These are phyloP conservation scores for Ceryle rudis DNA, from an alignment of 2,797 vertebrate species.

Conservation along the genomic window DNA sequence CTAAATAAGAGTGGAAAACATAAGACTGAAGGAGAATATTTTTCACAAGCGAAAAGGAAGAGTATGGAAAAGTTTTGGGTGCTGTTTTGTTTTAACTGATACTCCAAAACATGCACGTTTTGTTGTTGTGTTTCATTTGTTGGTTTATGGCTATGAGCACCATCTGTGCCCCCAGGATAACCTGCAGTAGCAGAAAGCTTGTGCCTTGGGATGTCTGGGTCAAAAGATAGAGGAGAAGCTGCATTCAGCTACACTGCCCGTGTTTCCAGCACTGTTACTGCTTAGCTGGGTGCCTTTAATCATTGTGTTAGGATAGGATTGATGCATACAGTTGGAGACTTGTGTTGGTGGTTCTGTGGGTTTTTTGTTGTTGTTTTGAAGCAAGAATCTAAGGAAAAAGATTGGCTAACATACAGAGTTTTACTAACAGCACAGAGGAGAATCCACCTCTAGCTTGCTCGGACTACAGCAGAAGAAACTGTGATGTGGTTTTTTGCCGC, in stretches of 20 bases:
- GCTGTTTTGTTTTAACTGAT: background rate
- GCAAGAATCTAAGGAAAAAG: background rate
- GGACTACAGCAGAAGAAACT: background rate
- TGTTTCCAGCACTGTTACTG: background rate
- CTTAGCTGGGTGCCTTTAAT: background rate
- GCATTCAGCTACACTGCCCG: background rate
- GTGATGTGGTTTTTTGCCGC: background rate
- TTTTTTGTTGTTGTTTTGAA: background rate
- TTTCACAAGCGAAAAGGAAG: background rate
- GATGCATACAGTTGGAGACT: background rate
- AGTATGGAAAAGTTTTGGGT: background rate
- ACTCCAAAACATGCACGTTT: background rate
- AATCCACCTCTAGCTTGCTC: background rate
- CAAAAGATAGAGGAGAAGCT: background rate
- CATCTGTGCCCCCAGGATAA: background rate
- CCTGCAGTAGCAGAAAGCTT: background rate
- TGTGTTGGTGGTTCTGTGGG: background rate
- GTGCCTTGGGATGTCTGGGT: fast-evolving
- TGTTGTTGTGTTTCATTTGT: background rate
- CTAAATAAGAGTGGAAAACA: background rate
- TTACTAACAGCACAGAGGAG: background rate
- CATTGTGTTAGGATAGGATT: background rate
- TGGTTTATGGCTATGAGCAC: fast-evolving
- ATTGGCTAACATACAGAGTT: fast-evolving
- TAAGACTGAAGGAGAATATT: background rate